phyloP scores from a whole-genome alignment of 2,888 invertebrate species.

The Drosophila peninsularis region DNA sequence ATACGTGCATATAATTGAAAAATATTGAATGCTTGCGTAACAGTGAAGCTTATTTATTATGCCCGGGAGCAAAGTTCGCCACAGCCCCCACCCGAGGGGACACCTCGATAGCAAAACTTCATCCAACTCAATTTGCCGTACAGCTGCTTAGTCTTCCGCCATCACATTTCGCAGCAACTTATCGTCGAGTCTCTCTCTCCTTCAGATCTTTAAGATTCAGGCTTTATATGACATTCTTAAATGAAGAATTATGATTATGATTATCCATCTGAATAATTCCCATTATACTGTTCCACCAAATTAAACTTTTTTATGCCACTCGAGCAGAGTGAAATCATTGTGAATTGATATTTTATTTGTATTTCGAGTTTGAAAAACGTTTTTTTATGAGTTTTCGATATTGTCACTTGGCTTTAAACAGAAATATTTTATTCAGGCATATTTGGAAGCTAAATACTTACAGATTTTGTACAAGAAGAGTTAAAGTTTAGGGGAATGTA shows the following conservation, averaged over 20 bases:
- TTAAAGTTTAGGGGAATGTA: too few relatives aligned
- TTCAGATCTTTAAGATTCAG: neutral
- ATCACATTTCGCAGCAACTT: conserved; percentile 12
- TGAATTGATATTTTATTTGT: neutral
- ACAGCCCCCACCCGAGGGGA: neutral
- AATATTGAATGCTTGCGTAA: conserved; percentile 66
- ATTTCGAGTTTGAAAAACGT: neutral
- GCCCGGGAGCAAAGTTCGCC: conserved; percentile 36
- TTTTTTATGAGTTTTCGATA: neutral
- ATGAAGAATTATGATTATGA: neutral
- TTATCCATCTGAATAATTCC: neutral
- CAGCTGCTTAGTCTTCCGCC: conserved; percentile 25
- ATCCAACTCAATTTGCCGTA: conserved; percentile 17
- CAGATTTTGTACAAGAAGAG: too few relatives aligned
- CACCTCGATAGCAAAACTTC: conserved; percentile 3
- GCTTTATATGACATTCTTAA: neutral
- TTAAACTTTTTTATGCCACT: neutral
- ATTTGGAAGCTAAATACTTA: neutral
- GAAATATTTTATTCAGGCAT: neutral
- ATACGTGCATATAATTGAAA: conserved; percentile 72
- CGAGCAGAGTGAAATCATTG: neutral
- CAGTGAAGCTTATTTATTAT: conserved; percentile 54
- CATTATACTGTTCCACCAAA: neutral
- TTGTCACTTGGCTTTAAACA: neutral
- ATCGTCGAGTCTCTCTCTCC: neutral